These are phyloP conservation scores for Suncus etruscus DNA, from an alignment of 2,113 vertebrate genomes.

Conservation along the genomic window DNA sequence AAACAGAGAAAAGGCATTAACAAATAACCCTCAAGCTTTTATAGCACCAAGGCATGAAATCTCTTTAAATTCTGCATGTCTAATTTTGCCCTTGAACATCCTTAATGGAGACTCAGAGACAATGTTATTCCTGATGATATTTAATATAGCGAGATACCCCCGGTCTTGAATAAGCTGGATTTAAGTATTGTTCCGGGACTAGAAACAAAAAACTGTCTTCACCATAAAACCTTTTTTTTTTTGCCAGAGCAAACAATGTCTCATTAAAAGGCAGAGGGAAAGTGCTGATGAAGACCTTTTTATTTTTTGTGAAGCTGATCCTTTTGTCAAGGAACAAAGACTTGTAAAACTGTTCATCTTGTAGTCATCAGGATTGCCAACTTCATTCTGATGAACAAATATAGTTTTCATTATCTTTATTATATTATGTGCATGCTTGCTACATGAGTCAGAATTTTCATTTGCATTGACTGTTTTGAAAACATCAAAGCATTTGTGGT, in stretches of 20 bases:
- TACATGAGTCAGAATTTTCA: slow-evolving; percentile 69
- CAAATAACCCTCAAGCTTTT: not conserved
- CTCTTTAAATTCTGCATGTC: not conserved
- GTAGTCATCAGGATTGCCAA: slow-evolving; percentile 27
- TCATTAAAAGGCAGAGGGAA: slow-evolving; percentile 76
- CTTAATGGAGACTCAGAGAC: not conserved
- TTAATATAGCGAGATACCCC: slow-evolving; percentile 25
- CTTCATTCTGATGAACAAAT: slow-evolving; percentile 67
- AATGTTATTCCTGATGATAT: not conserved
- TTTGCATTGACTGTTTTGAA: slow-evolving; percentile 71
- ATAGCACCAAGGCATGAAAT: not conserved
- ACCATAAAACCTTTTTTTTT: slow-evolving; percentile 57
- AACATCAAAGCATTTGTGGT: slow-evolving; percentile 50
- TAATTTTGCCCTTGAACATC: slow-evolving; percentile 5
- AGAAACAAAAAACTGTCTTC: slow-evolving; percentile 60
- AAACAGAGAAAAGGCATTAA: slow-evolving; percentile 16
- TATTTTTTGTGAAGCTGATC: slow-evolving; percentile 9
- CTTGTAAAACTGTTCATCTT: slow-evolving; percentile 59
- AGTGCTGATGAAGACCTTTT: not conserved
- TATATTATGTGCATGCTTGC: slow-evolving; percentile 27
- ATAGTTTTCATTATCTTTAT: slow-evolving; percentile 47
- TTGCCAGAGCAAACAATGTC: slow-evolving; percentile 57
- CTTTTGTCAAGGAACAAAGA: slow-evolving; percentile 68
- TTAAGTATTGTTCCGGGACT: slow-evolving; percentile 59
- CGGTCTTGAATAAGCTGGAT: slow-evolving; percentile 8